Conservation (phyloP, 92 coral and sea anemone genomes). For the Actinernus sp. region DNA sequence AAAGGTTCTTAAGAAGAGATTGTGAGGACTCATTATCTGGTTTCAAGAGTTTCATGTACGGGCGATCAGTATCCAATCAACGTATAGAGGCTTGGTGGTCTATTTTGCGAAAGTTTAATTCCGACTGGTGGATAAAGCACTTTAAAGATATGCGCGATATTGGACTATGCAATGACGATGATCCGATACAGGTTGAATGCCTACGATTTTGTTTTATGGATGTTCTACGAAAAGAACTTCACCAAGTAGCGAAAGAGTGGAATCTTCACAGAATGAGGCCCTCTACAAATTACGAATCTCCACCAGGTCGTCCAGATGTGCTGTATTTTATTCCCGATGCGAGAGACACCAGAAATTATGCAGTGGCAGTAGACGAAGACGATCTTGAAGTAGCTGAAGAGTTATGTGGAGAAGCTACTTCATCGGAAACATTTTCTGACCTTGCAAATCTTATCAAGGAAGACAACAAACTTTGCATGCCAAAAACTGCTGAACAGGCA, state of each 20-base stretch:
- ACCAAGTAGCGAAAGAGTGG: conserved; percentile 5
- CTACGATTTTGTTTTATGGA: conserved; percentile 14
- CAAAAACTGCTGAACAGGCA: no score
- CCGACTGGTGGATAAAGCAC: conserved; percentile 9
- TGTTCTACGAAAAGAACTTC: conserved; percentile 8
- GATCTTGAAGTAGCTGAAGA: no score
- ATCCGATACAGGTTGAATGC: conserved; percentile 4
- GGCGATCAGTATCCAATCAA: conserved; percentile 13
- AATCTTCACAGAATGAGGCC: conserved; percentile 16
- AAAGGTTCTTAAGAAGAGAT: not conserved
- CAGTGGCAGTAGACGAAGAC: no score
- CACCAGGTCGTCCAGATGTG: conserved; percentile 2
- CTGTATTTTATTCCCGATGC: no score
- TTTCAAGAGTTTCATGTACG: conserved; percentile 4
- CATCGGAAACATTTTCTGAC: no score
- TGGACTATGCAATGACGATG: not conserved
- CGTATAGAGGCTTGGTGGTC: conserved; percentile 17
- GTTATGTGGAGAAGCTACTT: no score
- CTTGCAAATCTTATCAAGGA: no score
- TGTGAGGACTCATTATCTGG: conserved; percentile 40
- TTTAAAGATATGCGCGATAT: conserved; percentile 8
- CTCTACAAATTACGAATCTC: conserved; percentile 7
- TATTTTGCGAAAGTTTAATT: not conserved
- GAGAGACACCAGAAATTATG: no score
- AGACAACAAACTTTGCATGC: no score